phyloP scores from a whole-genome alignment of 2,113 vertebrate genomes.

The Tragelaphus strepsiceros region DNA sequence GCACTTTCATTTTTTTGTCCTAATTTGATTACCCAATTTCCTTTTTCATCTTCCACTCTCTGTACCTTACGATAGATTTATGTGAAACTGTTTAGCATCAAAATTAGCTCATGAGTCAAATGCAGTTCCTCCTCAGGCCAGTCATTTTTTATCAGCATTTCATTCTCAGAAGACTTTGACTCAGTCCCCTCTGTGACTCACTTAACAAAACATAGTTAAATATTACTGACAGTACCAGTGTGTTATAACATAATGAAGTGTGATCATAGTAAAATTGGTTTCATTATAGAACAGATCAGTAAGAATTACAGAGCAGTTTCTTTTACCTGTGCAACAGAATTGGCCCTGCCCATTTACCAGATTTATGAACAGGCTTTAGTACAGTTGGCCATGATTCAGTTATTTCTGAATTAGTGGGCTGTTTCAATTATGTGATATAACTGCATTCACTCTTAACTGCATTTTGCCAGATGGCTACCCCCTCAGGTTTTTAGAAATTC shows the following conservation, averaged over 20 bases:
- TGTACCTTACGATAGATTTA: neutral
- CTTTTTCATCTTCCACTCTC: neutral
- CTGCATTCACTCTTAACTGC: neutral
- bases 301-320: neutral
- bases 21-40: neutral
- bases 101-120: neutral
- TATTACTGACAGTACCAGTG: neutral
- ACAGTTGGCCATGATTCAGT: neutral
- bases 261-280: neutral
- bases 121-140: neutral
- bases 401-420: neutral
- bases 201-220: neutral
- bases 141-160: neutral
- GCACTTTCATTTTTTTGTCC: neutral
- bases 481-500: neutral
- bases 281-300: neutral
- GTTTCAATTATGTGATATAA: neutral
- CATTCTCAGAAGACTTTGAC: neutral
- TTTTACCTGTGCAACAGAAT: neutral
- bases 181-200: neutral
- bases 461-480: neutral
- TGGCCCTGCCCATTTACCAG: neutral
- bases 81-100: neutral
- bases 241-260: neutral
- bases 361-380: neutral